Conservation (phyloP, 1,140 invertebrate species). For the Charaxes varanes region DNA sequence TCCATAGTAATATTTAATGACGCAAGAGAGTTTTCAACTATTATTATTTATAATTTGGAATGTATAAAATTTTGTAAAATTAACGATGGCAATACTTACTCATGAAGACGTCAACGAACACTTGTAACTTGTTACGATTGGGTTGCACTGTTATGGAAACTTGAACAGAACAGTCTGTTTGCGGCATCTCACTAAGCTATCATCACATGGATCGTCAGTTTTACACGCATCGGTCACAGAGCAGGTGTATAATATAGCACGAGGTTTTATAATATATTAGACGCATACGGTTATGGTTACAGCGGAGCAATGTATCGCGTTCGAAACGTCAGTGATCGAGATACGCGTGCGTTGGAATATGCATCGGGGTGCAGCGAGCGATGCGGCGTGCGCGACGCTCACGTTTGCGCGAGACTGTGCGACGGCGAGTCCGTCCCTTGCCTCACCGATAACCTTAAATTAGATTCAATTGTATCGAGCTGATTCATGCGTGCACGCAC, state of each 20-base stretch:
- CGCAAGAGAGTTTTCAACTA: too few species aligned
- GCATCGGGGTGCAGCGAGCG: slow-evolving; percentile 36
- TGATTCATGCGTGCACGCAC: slow-evolving; percentile 62
- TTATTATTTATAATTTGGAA: too few species aligned
- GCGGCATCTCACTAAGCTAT: slow-evolving; percentile 58
- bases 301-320: slow-evolving; percentile 10
- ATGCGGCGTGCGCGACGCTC: slow-evolving; percentile 42
- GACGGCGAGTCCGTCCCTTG: slow-evolving; percentile 52
- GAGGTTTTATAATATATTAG: too few species aligned
- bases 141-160: slow-evolving; percentile 65
- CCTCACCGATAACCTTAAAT: slow-evolving; percentile 68
- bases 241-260: too few species aligned
- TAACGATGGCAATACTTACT: slow-evolving; percentile 44
- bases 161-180: slow-evolving; percentile 62
- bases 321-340: slow-evolving; percentile 8
- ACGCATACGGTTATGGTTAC: slow-evolving; percentile 11
- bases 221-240: slow-evolving; percentile 18
- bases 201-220: slow-evolving; percentile 29
- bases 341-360: slow-evolving; percentile 13
- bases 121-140: slow-evolving; percentile 51
- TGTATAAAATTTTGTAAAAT: slow-evolving; percentile 4
- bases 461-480: slow-evolving; percentile 71
- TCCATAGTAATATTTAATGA: too few species aligned
- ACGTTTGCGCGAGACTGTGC: slow-evolving; percentile 65
- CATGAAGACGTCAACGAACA: slow-evolving; percentile 70